Evolutionary conservation across 2,888 invertebrate genomes (phyloP), one percentile per base, ranked within the genome.

Genomic region (Marronus borbonicus): DNA sequence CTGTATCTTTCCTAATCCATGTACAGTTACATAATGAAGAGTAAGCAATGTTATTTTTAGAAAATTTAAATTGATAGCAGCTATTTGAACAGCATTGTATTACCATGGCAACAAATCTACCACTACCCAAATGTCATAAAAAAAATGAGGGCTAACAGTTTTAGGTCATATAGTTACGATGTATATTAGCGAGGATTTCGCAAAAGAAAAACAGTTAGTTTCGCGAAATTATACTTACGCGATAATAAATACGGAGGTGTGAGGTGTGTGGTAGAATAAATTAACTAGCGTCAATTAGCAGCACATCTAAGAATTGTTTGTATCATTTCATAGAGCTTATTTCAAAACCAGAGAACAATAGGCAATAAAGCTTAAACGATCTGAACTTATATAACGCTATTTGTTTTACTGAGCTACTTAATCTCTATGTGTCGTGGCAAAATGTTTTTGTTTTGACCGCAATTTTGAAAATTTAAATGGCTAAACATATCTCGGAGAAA

Each of bases 151-250:
- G 55, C 20, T 17, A 58, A 58, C 55, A n/a, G 3, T 4, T 66
- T 66, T 12, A 24, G 31, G 31, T 66, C 17, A 14, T 36, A 17
- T 44, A 44, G 66, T 49, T 17, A 20, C 44, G 24, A 66, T 12
- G 31, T 1, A 62, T n/a, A 62, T 62, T 62, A 62, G 62, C 31
- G 28, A 31, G 31, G 28, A 62, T 62, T 62, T 62, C 62, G 28
- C 62, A 62, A 62, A 62, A 24, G 17, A 62, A 62, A 62, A 62
- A 62, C 62, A 62, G 62, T 62, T 62, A 62, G 24, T 12, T 62
- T 31, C 28, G 31, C 62, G 62, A 62, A 62, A 14, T 62, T 4
- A 14, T 62, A 62, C 10, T 5, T 10, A 31, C 24, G 28, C 28
- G 62, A 31, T 62, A 62, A 62, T 62, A 62, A 12, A 62, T 31